These are phyloP conservation scores for Sorex araneus DNA, from an alignment of 2,113 vertebrate genomes.

Conservation along the genomic window DNA sequence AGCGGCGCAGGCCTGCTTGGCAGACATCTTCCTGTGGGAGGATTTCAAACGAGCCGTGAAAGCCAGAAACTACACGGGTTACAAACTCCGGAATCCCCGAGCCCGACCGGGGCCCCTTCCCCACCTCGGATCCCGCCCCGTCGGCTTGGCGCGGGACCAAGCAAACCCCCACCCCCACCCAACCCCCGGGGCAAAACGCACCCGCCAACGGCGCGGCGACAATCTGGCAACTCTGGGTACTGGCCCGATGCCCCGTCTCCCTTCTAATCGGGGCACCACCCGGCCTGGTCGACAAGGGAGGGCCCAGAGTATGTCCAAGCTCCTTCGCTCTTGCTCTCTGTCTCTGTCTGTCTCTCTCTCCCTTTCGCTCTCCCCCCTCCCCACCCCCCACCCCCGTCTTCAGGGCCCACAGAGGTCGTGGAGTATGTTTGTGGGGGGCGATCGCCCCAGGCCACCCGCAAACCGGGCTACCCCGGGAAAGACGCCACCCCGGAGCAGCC, in stretches of 20 bases:
- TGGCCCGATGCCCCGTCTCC: not conserved
- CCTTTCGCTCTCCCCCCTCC: no score
- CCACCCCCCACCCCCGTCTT: not conserved
- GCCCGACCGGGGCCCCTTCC: conserved; percentile 45
- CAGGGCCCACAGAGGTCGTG: not conserved
- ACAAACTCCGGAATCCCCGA: conserved; percentile 68
- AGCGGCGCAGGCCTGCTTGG: conserved; percentile 73
- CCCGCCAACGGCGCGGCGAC: not conserved
- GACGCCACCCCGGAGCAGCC: conserved; percentile 1
- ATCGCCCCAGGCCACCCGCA: not conserved
- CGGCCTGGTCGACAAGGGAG: no score
- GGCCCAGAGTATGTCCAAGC: no score
- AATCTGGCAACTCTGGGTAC: not conserved
- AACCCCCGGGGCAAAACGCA: conserved; percentile 46
- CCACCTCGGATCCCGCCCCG: not conserved
- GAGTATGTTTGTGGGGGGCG: not conserved
- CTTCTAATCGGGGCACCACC: not conserved
- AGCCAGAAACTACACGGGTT: conserved; percentile 83
- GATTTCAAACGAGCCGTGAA: conserved; percentile 86
- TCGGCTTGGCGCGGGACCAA: conserved; percentile 7
- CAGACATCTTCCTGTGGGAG: conserved; percentile 80
- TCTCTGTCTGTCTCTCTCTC: no score
- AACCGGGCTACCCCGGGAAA: not conserved
- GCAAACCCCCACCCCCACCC: conserved; percentile 24
- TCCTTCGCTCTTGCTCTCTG: no score